Conservation (phyloP, 2,888 invertebrate genomes). For the Chalcis sispes region DNA sequence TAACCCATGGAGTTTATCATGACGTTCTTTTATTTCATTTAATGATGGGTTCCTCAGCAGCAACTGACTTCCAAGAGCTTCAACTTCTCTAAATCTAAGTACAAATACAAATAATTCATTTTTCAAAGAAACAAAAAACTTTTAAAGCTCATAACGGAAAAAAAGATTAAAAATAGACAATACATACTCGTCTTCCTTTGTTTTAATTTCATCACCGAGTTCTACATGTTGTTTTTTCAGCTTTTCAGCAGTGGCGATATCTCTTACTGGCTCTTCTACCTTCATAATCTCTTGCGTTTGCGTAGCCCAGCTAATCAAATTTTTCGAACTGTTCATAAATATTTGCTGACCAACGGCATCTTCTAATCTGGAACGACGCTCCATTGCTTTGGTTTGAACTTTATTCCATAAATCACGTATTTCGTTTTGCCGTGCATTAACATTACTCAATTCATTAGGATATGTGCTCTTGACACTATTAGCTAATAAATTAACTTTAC, state of each 20-base stretch:
- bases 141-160: slow-evolving; percentile 17
- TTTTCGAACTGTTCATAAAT: slow-evolving; percentile 90
- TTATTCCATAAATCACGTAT: slow-evolving; percentile 92
- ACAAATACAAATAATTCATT: slow-evolving; percentile 40
- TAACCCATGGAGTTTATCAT: slow-evolving; percentile 85
- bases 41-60: slow-evolving; percentile 85
- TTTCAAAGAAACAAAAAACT: slow-evolving; percentile 27
- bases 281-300: slow-evolving; percentile 88
- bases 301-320: slow-evolving; percentile 88
- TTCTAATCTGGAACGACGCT: slow-evolving; percentile 89
- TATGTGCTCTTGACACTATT: slow-evolving; percentile 94
- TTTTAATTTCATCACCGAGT: slow-evolving; percentile 91
- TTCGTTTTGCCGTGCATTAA: slow-evolving; percentile 89
- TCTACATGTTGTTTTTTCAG: slow-evolving; percentile 94
- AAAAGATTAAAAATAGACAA: slow-evolving; percentile 33
- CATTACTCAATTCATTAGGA: slow-evolving; percentile 92
- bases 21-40: slow-evolving; percentile 85
- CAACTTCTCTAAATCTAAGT: slow-evolving; percentile 86
- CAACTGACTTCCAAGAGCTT: slow-evolving; percentile 86
- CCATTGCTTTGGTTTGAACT: slow-evolving; percentile 89
- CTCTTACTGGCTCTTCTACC: slow-evolving; percentile 87
- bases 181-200: slow-evolving; percentile 91
- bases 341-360: slow-evolving; percentile 97
- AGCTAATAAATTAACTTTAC: slow-evolving; percentile 89
- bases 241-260: slow-evolving; percentile 94